Evolutionary conservation across 2,113 vertebrate genomes (phyloP), one percentile per base, ranked within the genome.

Genomic region (Meles meles): DNA sequence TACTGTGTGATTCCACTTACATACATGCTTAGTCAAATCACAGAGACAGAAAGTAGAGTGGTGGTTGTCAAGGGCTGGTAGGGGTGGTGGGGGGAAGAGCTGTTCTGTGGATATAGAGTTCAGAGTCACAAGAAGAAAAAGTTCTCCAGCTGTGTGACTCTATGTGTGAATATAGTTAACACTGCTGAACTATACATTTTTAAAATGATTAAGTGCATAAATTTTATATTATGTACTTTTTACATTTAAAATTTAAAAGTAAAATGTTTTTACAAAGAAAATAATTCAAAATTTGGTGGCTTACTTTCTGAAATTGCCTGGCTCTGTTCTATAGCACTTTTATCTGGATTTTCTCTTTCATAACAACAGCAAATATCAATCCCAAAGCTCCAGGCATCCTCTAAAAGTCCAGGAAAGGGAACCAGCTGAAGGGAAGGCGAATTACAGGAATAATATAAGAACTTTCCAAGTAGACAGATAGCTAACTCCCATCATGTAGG

Each of bases 301-400:
- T 77, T 92, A 42, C 55, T 92, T 92, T 92, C 74, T 87, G 52
- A 87, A 69, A 59, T 44, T 74, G 20, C 34, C 61, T 27, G 44
- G 21, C 37, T 93, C 47, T 83, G 11, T 44, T 90, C 63, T 67
- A 52, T 0, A 2, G 21, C 21, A n/a, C 37, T 76, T 77, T 69
- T 59, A 57, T 55, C 47, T 69, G 20, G 18, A 39, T 39, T 71
- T 86, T 80, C 49, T 92, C 49, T 61, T 83, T 37, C 20, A 27
- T 18, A 49, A 31, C 37, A 47, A 29, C 76, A 74, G 42, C 18
- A 8, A 88, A 47, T 42, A 61, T 88, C 25, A 27, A 74, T 10
- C 52, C 34, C 63, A 72, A 74, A 44, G 15, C 44, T 55, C 47
- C 17, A 29, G 27, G 49, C 17, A 76, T 65, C 6, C 23, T 65